Conservation (phyloP, 1,140 invertebrate genomes). For the Charaxes varanes region DNA sequence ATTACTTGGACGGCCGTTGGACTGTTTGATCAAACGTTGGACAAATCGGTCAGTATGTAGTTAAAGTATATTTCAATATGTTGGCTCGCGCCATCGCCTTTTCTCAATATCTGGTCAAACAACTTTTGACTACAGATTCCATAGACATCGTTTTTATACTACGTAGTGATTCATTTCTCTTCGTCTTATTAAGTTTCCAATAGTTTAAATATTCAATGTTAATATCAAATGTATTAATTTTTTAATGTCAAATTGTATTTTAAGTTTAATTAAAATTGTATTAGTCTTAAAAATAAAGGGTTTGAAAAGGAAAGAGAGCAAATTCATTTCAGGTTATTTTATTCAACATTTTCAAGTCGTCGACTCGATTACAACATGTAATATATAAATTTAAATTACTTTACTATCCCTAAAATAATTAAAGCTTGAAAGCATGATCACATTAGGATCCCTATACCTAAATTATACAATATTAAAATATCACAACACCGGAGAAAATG, state of each 20-base stretch:
- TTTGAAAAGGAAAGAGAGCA: conserved; percentile 39
- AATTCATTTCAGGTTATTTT: conserved; percentile 41
- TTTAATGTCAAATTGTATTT: too few species aligned
- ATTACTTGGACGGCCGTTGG: neutral
- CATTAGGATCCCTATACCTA: conserved; percentile 45
- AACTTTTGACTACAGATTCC: conserved; percentile 41
- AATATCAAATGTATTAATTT: too few species aligned
- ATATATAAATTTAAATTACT: conserved; percentile 43
- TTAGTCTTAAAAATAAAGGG: conserved; percentile 14
- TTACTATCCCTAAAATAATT: conserved; percentile 56
- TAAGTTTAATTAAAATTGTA: too few species aligned
- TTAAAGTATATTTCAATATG: conserved; percentile 12
- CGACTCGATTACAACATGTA: conserved; percentile 15
- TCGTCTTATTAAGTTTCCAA: conserved; percentile 20
- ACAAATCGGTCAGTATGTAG: neutral
- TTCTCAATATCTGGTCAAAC: conserved; percentile 41
- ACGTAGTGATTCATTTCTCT: conserved; percentile 18
- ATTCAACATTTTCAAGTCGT: conserved; percentile 29
- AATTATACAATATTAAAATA: conserved; percentile 59
- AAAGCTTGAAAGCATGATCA: conserved; percentile 62
- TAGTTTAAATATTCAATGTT: conserved; percentile 7
- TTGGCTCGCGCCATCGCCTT: conserved; percentile 28
- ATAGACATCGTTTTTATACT: conserved; percentile 18
- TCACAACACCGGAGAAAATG: conserved; percentile 47
- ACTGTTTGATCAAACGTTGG: conserved; percentile 10